Evolutionary conservation across 2,888 invertebrate genomes (phyloP).

Genomic region (Clitarchus hookeri): DNA sequence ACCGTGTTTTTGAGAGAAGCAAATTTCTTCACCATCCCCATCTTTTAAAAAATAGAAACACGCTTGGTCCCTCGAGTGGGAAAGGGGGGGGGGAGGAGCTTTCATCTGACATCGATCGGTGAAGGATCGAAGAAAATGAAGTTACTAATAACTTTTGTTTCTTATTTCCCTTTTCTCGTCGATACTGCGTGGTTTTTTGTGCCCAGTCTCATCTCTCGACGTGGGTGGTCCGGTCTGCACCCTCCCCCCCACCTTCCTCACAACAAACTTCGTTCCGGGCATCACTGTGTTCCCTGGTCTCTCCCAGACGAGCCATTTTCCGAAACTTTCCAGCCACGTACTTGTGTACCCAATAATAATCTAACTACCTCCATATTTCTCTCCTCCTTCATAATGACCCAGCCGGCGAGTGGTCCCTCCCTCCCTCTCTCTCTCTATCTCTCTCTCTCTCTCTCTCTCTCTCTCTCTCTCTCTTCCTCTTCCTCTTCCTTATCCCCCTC

Average conservation of each 20-base stretch:
- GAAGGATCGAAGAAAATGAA: background rate
- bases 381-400: background rate
- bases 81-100: background rate
- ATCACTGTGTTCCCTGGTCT: background rate
- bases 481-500: too few relatives aligned
- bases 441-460: background rate
- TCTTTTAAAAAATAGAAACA: background rate
- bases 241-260: background rate
- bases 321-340: background rate
- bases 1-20: background rate
- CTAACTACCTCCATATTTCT: constrained; percentile 14
- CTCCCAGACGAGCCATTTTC: background rate
- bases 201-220: background rate
- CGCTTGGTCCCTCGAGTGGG: too few relatives aligned
- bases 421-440: background rate
- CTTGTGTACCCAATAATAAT: constrained; percentile 9
- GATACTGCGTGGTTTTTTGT: background rate
- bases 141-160: constrained; percentile 14
- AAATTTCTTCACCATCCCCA: background rate
- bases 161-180: background rate
- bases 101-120: background rate
- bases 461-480: background rate
- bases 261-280: background rate
- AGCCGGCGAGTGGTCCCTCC: background rate
- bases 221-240: background rate